A percentile compares a stretch with the other conserved stretches of the same genome.
Evolutionary conservation across 1,140 invertebrate species (phyloP).

Genomic region (Trachelipus rathkii): DNA sequence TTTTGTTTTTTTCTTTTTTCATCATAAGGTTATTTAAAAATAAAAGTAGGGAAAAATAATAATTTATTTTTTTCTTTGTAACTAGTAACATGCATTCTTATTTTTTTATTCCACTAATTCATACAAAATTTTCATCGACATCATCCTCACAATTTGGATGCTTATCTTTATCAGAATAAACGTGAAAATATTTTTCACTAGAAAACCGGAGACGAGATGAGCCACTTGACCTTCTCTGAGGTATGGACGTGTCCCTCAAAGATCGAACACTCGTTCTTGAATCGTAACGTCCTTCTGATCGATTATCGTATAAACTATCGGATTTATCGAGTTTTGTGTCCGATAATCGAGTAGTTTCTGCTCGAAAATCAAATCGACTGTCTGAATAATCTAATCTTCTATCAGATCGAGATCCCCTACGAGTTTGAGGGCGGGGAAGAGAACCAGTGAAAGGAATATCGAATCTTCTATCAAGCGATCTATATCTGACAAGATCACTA

Average conservation of each 20-base stretch:
- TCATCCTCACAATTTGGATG: conserved; percentile 36
- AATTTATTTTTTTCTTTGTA: neutral
- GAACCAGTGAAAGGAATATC: conserved; percentile 44
- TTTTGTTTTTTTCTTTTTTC: no score
- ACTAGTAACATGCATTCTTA: conserved; percentile 3
- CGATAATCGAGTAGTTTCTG: neutral
- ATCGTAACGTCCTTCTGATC: neutral
- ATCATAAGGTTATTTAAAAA: no score
- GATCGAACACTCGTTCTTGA: neutral
- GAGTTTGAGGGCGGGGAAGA: conserved; percentile 28
- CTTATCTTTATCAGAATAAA: conserved; percentile 43
- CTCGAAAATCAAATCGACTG: neutral
- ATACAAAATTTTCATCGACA: conserved; percentile 45
- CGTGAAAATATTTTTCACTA: conserved; percentile 41
- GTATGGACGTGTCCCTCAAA: conserved; percentile 10
- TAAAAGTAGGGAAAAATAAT: no score
- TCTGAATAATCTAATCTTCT: conserved; percentile 5
- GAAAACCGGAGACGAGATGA: conserved; percentile 35
- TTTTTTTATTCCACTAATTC: conserved; percentile 31
- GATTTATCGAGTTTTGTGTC: neutral
- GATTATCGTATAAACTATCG: neutral
- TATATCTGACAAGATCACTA: conserved; percentile 36
- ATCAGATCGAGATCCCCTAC: conserved; percentile 18
- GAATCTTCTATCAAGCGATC: conserved; percentile 39
- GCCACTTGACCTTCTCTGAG: conserved; percentile 32